Percentiles rank a stretch among this genome's conserved stretches.
Evolutionary conservation across 2,888 invertebrate species (phyloP).

Genomic region (Mythimna vitellina): DNA sequence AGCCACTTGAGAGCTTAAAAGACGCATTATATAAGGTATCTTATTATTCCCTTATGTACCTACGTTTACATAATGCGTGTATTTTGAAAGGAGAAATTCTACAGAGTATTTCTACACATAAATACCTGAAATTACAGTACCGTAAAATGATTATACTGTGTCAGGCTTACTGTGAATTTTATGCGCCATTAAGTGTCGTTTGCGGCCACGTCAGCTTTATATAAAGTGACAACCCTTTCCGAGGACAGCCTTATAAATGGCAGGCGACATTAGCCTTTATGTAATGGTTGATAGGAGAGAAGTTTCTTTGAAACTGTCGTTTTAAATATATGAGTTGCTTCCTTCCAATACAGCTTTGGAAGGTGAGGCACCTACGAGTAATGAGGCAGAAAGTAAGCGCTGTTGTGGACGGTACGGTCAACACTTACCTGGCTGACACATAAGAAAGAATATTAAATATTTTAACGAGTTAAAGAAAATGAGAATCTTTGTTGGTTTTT

Average conservation of each 20-base stretch:
- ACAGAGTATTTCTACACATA: slow-evolving; percentile 50
- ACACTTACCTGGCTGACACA: slow-evolving; percentile 25
- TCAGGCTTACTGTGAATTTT: slow-evolving; percentile 83
- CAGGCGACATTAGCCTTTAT: slow-evolving; percentile 73
- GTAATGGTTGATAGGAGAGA: slow-evolving; percentile 61
- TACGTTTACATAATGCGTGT: slow-evolving; percentile 38
- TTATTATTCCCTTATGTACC: slow-evolving; percentile 49
- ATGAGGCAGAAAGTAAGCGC: slow-evolving; percentile 77
- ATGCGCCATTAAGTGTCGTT: slow-evolving; percentile 87
- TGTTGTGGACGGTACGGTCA: slow-evolving; percentile 66
- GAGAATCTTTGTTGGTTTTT: background rate
- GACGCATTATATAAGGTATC: slow-evolving; percentile 41
- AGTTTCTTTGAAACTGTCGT: slow-evolving; percentile 62
- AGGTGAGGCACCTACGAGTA: slow-evolving; percentile 75
- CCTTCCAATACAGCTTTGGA: slow-evolving; percentile 74
- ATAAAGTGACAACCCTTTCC: slow-evolving; percentile 85
- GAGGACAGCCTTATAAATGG: slow-evolving; percentile 65
- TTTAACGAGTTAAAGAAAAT: slow-evolving; percentile 7
- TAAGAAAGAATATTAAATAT: slow-evolving; percentile 23
- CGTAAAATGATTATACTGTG: slow-evolving; percentile 80
- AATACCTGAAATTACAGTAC: slow-evolving; percentile 71
- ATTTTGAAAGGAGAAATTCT: slow-evolving; percentile 42
- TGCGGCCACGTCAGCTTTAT: slow-evolving; percentile 85
- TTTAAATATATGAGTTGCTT: slow-evolving; percentile 77
- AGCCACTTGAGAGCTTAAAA: slow-evolving; percentile 35